A percentile compares a stretch with the other conserved stretches of the same genome.
phyloP scores from a whole-genome alignment of 2,113 vertebrate species.

The Plestiodon gilberti region DNA sequence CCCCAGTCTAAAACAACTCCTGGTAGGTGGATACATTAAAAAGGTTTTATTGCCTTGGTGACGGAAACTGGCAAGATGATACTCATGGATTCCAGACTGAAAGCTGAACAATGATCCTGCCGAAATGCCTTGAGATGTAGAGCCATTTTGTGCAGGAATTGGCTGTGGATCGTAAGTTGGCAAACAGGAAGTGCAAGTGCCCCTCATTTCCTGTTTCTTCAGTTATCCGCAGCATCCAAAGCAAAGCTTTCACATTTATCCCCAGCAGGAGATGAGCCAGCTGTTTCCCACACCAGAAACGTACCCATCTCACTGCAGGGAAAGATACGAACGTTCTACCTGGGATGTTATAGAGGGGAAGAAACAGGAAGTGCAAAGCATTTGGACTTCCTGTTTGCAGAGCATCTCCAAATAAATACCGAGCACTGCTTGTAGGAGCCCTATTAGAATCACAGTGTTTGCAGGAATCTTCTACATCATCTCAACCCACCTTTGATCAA shows the following conservation, averaged over 20 bases:
- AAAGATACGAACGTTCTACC: background rate
- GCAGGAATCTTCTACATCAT: background rate
- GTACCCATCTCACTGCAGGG: background rate
- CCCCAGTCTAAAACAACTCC: slow-evolving; percentile 3
- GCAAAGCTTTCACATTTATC: too few species aligned
- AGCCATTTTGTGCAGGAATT: background rate
- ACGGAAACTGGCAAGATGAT: slow-evolving; percentile 21
- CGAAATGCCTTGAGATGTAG: background rate
- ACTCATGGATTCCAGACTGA: slow-evolving; percentile 2
- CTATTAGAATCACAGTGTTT: background rate
- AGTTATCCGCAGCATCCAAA: background rate
- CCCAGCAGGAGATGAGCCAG: too few species aligned
- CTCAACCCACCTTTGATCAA: background rate
- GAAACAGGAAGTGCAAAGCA: background rate
- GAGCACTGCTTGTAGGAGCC: background rate
- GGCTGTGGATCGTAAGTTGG: background rate
- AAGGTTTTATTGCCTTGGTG: slow-evolving; percentile 10
- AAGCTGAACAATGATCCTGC: slow-evolving; percentile 10
- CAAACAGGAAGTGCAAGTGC: background rate
- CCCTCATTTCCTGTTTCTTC: background rate
- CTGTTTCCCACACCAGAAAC: background rate
- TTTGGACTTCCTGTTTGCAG: background rate
- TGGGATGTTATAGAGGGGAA: background rate
- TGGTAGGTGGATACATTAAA: slow-evolving; percentile 24
- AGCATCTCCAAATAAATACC: background rate